phyloP scores from a whole-genome alignment of 35 echinoderm and acorn worm species.

The Ptychodera flava region DNA sequence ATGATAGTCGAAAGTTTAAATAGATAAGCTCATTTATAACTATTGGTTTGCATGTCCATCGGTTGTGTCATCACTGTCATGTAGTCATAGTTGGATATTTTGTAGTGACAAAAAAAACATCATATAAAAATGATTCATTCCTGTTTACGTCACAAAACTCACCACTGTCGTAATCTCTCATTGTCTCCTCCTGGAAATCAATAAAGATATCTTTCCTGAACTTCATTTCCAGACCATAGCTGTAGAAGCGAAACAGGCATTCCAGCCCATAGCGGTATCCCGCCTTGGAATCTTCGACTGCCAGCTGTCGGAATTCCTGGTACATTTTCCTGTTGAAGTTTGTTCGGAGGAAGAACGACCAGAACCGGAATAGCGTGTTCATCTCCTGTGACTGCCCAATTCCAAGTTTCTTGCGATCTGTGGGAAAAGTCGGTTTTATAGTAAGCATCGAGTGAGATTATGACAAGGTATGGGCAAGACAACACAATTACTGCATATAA shows the following conservation, averaged over 20 bases:
- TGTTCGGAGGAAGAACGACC: conserved; percentile 98
- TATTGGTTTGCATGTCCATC: no score
- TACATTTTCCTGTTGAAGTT: conserved; percentile 99
- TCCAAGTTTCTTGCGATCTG: conserved; percentile 98
- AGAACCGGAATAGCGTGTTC: conserved; percentile 99
- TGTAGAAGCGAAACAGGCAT: conserved; percentile 95
- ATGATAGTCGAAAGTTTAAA: no score
- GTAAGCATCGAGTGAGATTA: no score
- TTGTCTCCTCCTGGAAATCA: conserved; percentile 86
- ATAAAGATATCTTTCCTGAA: conserved; percentile 83
- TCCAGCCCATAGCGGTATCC: conserved; percentile 95
- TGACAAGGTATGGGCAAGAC: no score
- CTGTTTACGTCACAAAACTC: no score
- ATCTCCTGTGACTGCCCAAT: conserved; percentile 97
- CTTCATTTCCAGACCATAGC: conserved; percentile 97
- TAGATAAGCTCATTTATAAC: no score
- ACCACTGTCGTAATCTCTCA: conserved; percentile 73
- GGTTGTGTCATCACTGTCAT: no score
- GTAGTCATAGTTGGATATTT: no score
- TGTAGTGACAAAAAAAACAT: no score
- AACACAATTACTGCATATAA: no score
- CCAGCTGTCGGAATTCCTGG: conserved; percentile 87
- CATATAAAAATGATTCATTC: no score
- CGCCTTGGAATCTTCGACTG: conserved; percentile 69
- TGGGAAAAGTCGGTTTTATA: no score